Conservation (phyloP, 1,140 invertebrate species). For the Diorhabda carinulata region DNA sequence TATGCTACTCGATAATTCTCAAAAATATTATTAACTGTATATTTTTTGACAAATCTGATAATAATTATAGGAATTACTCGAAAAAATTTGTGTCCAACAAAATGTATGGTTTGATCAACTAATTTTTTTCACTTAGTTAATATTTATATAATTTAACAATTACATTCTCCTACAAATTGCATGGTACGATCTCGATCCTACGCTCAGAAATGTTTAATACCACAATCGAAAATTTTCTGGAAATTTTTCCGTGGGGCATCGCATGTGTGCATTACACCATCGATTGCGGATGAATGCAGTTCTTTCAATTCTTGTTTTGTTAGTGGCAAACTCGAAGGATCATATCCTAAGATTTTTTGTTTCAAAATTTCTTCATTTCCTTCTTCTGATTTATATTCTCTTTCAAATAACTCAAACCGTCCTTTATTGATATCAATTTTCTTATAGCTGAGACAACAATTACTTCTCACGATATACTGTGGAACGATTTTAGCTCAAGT, state of each 20-base stretch:
- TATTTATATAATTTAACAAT: neutral
- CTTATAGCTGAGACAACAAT: too few relatives aligned
- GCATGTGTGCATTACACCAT: slow-evolving; percentile 15
- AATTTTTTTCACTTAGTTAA: neutral
- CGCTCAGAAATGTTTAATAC: neutral
- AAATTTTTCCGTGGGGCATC: slow-evolving; percentile 7
- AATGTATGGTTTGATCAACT: neutral
- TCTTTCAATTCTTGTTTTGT: slow-evolving; percentile 12
- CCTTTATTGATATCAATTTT: neutral
- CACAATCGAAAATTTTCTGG: slow-evolving; percentile 9
- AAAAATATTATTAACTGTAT: neutral
- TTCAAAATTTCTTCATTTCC: slow-evolving; percentile 3
- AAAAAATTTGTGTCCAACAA: neutral
- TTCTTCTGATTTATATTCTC: slow-evolving; percentile 7
- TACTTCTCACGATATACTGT: too few relatives aligned
- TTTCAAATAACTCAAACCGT: slow-evolving; percentile 10
- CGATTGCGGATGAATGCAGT: neutral
- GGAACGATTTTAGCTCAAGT: too few relatives aligned
- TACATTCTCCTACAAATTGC: neutral
- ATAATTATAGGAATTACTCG: neutral
- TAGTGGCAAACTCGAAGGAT: slow-evolving; percentile 13
- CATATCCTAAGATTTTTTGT: slow-evolving; percentile 9
- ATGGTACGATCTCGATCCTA: neutral
- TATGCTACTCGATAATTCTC: neutral
- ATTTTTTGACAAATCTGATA: neutral